Percentiles rank a stretch among this genome's conserved stretches.
Evolutionary conservation across 2,113 vertebrate species (phyloP).

Genomic region (Rutilus rutilus): DNA sequence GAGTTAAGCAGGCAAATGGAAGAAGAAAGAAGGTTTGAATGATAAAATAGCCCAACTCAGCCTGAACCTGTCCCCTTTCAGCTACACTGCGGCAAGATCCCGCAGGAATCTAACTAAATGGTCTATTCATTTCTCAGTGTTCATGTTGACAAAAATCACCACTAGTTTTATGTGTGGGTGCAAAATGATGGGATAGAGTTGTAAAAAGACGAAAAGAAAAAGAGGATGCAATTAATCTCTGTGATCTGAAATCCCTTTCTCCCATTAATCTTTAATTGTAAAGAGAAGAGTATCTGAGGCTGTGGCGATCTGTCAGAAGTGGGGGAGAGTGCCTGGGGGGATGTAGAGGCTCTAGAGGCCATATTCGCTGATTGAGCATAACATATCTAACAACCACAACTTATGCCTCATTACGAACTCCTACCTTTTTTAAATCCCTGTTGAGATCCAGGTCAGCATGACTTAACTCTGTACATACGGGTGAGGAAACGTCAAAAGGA

Average conservation of each 20-base stretch:
- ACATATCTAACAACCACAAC: slow-evolving; percentile 86
- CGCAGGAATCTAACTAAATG: slow-evolving; percentile 79
- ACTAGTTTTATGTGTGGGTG: slow-evolving; percentile 74
- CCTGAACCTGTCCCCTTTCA: slow-evolving; percentile 73
- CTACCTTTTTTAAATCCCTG: slow-evolving; percentile 67
- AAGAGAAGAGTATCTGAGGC: slow-evolving; percentile 86
- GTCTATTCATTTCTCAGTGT: slow-evolving; percentile 90
- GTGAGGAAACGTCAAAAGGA: not conserved
- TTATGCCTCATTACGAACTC: slow-evolving; percentile 87
- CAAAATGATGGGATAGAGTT: slow-evolving; percentile 76
- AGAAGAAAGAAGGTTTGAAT: slow-evolving; percentile 61
- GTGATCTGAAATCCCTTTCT: slow-evolving; percentile 90
- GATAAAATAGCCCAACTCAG: slow-evolving; percentile 67
- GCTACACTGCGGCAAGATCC: slow-evolving; percentile 69
- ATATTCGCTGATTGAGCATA: slow-evolving; percentile 86
- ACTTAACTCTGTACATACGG: not conserved
- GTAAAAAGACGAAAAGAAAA: slow-evolving; percentile 59
- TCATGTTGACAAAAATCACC: slow-evolving; percentile 88
- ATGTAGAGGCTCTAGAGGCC: slow-evolving; percentile 79
- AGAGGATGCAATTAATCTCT: slow-evolving; percentile 87
- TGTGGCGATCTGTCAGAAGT: slow-evolving; percentile 80
- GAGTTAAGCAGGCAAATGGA: slow-evolving; percentile 18
- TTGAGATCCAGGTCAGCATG: not conserved
- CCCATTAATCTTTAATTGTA: slow-evolving; percentile 94
- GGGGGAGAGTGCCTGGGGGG: slow-evolving; percentile 81